Base-by-base conservation (phyloP, 2,797 vertebrate genomes). In the Cygnus olor region DNA sequence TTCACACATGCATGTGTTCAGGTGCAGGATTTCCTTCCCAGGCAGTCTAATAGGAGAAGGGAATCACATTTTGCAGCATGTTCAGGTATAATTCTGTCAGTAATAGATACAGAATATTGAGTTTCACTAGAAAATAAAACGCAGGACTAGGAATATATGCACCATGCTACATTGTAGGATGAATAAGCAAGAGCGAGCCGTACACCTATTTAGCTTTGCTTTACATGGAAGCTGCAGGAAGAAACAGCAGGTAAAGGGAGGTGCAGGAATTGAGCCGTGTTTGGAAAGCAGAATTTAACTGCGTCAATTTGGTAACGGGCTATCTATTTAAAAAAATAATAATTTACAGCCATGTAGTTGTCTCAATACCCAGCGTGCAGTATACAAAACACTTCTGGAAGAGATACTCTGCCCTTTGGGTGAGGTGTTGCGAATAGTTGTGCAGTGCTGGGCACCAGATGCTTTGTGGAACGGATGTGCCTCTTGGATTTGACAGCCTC, bases 401-500 rank as follows among this genome's bases (percentile, higher is more conserved):
- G 65, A 80, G 47, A 27, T 60, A 5, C 16, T 82, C 60, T 83
- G 13, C 81, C 61, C 40, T 68, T 91, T 53, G 27, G 30, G 28
- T 32, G 69, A 74, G 64, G 57, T 69, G 42, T 6, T 80, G 60
- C 5, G 1, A 51, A 44, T 28, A 72, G 45, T 58, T 92, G 65
- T 69, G 63, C 56, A 0, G 2, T 45, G 54, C 83, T 0, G 4
- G 70, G 63, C 74, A 51, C 34, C 95, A 92, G 80, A 70, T 81
- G 45, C 58, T 89, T 45, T 42, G 49, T 44, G 91, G 77, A 45
- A 85, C 30, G 22, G 28, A 16, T 30, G 1, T 54, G 77, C 36
- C 61, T 64, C n/a, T 84, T 36, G 65, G 70, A 80, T 68, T 42
- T 45, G 80, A 42, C 78, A 92, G 86, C 80, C 54, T 76, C 72